Evolutionary conservation across 2,113 vertebrate genomes (phyloP).

Genomic region (Chaenocephalus aceratus): DNA sequence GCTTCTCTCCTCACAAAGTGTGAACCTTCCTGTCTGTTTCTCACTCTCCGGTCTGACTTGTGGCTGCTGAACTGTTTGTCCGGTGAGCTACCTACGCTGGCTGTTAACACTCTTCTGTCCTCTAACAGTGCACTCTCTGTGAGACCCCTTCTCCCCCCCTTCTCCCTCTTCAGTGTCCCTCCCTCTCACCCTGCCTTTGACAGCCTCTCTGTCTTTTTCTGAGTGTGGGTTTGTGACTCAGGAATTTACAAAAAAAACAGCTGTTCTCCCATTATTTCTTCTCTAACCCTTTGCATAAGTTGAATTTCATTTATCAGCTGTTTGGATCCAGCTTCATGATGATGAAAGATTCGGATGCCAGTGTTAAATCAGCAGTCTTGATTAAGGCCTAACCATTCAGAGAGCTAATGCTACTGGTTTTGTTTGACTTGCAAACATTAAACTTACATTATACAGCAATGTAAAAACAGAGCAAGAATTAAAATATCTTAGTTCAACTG

Average conservation of each 20-base stretch:
- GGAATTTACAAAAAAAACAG: conserved; percentile 67
- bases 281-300: conserved; percentile 36
- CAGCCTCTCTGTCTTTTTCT: conserved; percentile 65
- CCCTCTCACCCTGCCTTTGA: conserved; percentile 65
- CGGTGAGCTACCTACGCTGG: conserved; percentile 69
- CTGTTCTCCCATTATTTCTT: conserved; percentile 51
- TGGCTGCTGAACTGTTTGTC: conserved; percentile 31
- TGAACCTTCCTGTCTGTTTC: conserved; percentile 44
- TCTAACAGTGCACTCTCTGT: conserved; percentile 75
- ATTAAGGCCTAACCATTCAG: conserved; percentile 11
- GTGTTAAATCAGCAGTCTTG: background rate
- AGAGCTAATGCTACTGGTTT: too few relatives aligned
- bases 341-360: conserved; percentile 22
- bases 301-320: conserved; percentile 29
- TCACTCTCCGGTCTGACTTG: conserved; percentile 32
- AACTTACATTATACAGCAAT: too few relatives aligned
- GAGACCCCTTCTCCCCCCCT: conserved; percentile 35
- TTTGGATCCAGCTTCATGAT: background rate
- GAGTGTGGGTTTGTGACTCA: conserved; percentile 66
- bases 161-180: conserved; percentile 47
- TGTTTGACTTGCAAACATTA: too few relatives aligned
- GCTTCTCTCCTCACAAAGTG: conserved; percentile 7
- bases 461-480: too few relatives aligned
- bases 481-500: too few relatives aligned
- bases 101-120: conserved; percentile 53